Base-by-base conservation (phyloP, 2,797 vertebrate species). In the Neomorphus geoffroyi region DNA sequence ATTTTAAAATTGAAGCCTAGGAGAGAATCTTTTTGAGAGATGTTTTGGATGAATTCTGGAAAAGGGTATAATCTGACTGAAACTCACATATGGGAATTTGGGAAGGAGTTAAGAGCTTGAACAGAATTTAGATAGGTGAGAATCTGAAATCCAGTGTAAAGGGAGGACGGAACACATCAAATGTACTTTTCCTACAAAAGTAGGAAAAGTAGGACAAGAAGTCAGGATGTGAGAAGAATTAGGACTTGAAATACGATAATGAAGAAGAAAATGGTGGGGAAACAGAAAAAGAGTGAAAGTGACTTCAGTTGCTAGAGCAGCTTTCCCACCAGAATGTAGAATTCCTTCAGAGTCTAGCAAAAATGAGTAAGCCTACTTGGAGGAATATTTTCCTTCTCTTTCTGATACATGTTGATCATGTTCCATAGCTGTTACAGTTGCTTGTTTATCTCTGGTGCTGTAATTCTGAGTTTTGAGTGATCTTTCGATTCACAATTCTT, bases 221-320 rank as follows among this genome's bases (percentile, higher is more conserved):
- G 41, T 73, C 70, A 33, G 84, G 46, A 84, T 92, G 86, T 92
- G 86, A 88, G 70, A 81, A 62, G 93, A 95, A 90, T 95, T 91
- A 79, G 46, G 69, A 66, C 64, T 73, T 56, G 27, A 90, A 78
- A 80, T 94, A 58, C 33, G 46, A 30, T 90, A 86, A 65, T 85
- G 35, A 51, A 87, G 50, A 60, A 89, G 57, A 61, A 81, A 80
- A 23, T 66, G 35, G 28, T 71, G 18, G 13, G 27, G 43, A 91
- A 88, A 84, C 43, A 62, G 56, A 65, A 80, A 37, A 84, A 89
- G 70, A 72, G 32, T 77, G 67, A 37, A 95, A 86, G 57, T 81
- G 41, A 35, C 45, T 90, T 23, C 23, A 81, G 86, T 90, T 95
- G 90, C 82, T 88, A 75, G 27, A 94, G 83, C 66, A 88, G 70